Conservation (phyloP, 2,113 vertebrate genomes). For the Poeciliopsis prolifica region DNA sequence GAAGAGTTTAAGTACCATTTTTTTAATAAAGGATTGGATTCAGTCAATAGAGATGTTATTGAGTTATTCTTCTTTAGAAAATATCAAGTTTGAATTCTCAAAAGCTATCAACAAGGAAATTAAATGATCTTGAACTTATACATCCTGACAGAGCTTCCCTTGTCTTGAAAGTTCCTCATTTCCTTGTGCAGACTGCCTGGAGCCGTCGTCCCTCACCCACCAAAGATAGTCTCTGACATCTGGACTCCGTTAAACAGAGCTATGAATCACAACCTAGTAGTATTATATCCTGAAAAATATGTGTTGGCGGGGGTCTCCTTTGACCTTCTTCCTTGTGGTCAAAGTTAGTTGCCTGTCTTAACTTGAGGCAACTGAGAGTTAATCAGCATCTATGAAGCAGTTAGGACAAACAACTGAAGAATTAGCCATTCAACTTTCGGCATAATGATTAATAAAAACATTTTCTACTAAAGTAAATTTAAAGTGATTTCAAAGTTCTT, state of each 20-base stretch:
- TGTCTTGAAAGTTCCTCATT: constrained; percentile 20
- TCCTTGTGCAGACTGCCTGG: constrained; percentile 57
- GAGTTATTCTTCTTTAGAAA: neutral
- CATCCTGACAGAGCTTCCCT: neutral
- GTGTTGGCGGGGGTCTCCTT: constrained; percentile 7
- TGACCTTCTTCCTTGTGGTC: constrained; percentile 43
- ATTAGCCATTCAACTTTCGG: neutral
- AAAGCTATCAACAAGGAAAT: neutral
- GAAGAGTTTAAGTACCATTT: too few relatives aligned
- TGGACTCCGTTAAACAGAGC: constrained; percentile 62
- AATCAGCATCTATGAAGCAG: constrained; percentile 1
- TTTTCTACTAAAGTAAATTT: neutral
- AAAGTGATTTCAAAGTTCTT: neutral
- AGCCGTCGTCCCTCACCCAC: constrained; percentile 54
- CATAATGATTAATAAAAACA: neutral
- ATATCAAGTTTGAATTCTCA: neutral
- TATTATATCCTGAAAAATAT: constrained; percentile 37
- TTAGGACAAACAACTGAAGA: neutral
- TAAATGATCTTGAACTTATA: neutral
- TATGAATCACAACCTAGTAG: constrained; percentile 65
- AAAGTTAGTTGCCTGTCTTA: constrained; percentile 35
- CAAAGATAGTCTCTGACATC: constrained; percentile 68
- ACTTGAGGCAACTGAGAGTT: constrained; percentile 28
- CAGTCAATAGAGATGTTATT: neutral
- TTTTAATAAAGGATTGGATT: neutral